Evolutionary conservation across 37 sponge, comb jelly and placozoan species (phyloP).

Genomic region (Haliclona indistincta): DNA sequence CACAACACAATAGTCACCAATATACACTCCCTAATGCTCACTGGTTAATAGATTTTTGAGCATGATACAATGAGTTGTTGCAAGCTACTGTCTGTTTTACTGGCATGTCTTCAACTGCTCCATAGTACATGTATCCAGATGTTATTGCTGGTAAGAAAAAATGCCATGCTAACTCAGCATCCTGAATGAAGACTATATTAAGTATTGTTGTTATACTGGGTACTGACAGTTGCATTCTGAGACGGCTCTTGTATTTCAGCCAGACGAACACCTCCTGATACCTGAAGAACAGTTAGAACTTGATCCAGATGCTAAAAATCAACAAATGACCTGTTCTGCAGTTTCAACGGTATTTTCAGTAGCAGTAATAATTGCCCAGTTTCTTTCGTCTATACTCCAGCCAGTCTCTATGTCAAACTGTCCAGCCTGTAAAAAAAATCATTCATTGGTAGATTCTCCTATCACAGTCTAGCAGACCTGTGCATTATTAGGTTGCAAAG

Average conservation of each 20-base stretch:
- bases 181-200: constrained; percentile 8
- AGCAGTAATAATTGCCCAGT: constrained; percentile 76
- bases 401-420: constrained; percentile 74
- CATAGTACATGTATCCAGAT: constrained; percentile 73
- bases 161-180: constrained; percentile 71
- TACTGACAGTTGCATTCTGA: constrained; percentile 47
- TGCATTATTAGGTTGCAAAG: constrained; percentile 53
- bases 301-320: neutral
- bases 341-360: constrained; percentile 70
- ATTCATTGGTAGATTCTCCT: neutral
- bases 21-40: too few relatives aligned
- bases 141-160: constrained; percentile 65
- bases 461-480: constrained; percentile 4
- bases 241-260: constrained; percentile 48
- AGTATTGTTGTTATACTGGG: neutral
- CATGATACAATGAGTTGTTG: constrained; percentile 49
- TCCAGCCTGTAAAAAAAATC: constrained; percentile 34
- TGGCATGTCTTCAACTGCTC: constrained; percentile 57
- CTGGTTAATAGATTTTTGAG: constrained; percentile 16
- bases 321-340: constrained; percentile 50
- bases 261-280: constrained; percentile 49
- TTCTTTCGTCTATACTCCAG: constrained; percentile 68
- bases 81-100: constrained; percentile 70
- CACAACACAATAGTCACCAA: too few relatives aligned
- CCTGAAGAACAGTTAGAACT: neutral